Base-by-base conservation (phyloP, 2,113 vertebrate species). In the Rhizomys pruinosus region DNA sequence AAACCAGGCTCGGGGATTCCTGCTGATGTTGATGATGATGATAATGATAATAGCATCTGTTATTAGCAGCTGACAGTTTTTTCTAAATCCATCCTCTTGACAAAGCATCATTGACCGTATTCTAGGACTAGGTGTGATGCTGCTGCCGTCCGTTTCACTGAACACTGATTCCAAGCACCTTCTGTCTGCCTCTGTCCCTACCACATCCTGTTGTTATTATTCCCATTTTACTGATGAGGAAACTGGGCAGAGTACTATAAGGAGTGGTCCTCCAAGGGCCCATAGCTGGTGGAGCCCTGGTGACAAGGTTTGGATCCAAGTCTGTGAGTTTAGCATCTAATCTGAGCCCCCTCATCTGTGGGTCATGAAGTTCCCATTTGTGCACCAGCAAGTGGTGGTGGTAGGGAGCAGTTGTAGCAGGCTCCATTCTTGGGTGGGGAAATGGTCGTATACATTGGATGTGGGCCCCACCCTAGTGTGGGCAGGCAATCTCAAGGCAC, bases 1-100 rank as follows among this genome's bases (percentile, higher is more conserved):
- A 97, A 97, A 97, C 97, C 97, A 97, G 97, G 97, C 96, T 96
- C 89, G 92, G 97, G 91, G 95, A 95, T 96, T 94, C 85, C 81
- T 94, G 69, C 64, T 84, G 91, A 55, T 76, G 89, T 29, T 69
- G 94, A 10, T 59, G 77, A 27, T 79, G 86, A 66, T 63, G 39
- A 76, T 57, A 10, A 89, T 90, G 52, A 89, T 89, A 59, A 90
- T 37, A 74, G 72, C 77, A 89, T 16, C 11, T 0, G 52, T 52
- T 64, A 16, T 92, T n/a, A 42, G 6, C 73, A 87, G 64, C 42
- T 89, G 6, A 17, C 25, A 25, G 39, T 82, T 52, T 52, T 72
- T 61, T 90, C 42, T 81, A 42, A 63, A 72, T 57, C 44, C 59
- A 22, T 61, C 57, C 15, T 2, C 66, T 57, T 37, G 22, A 15